Evolutionary conservation across 2,113 vertebrate species (phyloP), one percentile per base, ranked within the genome.

Genomic region (Spea bombifrons): DNA sequence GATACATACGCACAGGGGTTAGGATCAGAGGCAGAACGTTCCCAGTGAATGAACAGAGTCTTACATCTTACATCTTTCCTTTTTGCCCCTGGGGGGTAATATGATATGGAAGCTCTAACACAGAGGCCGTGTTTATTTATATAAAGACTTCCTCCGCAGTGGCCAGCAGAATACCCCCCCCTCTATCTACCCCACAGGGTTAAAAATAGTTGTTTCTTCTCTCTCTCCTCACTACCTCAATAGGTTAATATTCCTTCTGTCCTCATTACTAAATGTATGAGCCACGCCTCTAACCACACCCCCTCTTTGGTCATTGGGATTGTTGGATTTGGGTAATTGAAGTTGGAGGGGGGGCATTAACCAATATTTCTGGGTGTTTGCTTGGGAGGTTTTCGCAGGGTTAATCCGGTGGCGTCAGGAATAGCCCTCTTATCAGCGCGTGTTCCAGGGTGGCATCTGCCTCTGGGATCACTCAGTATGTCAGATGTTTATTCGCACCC

Each of bases 31-130:
- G 77, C 77, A 73, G 77, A 70, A 67, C 71, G 50, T 73, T 73
- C 73, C 67, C 77, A 72, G 8, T 79, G 69, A 80, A 50, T 80
- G 64, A n/a, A 30, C 15, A 48, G 46, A 75, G 49, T 67, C 64
- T 75, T n/a, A 66, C 73, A 52, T 67, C 59, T 43, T 73, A n/a
- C n/a, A 61, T 73, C 70, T 80, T 43, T 48, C 71, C n/a, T 5
- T n/a, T 5, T 43, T 52, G 77, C 71, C 71, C 77, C 63, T 64
- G 64, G 77, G 69, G 61, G 66, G 77, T 73, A 79, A 79, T 79
- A 65, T 79, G 70, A 79, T 73, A 72, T 52, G 9, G 43, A 57
- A 61, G 45, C 50, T 17, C 15, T 80, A 73, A 72, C 63, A 80
- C 77, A 73, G 77, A 52, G 77, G 44, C 49, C 43, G 63, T 73